Conservation (phyloP, 2,888 invertebrate species). For the Anthophora plumipes region DNA sequence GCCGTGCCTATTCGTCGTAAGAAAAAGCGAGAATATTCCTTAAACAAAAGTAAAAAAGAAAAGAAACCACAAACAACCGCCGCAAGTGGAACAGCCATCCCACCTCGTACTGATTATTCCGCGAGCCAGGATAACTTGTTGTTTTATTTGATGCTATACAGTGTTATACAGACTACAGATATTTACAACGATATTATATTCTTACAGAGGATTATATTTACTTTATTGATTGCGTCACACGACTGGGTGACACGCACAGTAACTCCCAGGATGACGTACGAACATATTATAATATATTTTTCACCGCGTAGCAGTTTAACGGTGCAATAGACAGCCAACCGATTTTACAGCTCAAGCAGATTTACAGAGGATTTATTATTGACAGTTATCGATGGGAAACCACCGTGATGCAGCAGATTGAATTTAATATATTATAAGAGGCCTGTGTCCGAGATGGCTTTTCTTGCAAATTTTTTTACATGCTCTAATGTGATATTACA, state of each 20-base stretch:
- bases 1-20: slow-evolving; percentile 77
- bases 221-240: slow-evolving; percentile 83
- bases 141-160: slow-evolving; percentile 85
- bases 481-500: slow-evolving; percentile 58
- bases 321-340: slow-evolving; percentile 83
- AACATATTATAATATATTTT: slow-evolving; percentile 78
- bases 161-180: slow-evolving; percentile 85
- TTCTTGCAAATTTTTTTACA: slow-evolving; percentile 35
- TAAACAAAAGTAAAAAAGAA: slow-evolving; percentile 61
- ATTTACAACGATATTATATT: slow-evolving; percentile 85
- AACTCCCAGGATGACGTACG: slow-evolving; percentile 57
- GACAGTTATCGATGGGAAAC: slow-evolving; percentile 83
- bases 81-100: slow-evolving; percentile 84
- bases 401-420: slow-evolving; percentile 83
- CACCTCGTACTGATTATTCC: slow-evolving; percentile 84
- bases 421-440: slow-evolving; percentile 78
- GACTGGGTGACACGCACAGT: slow-evolving; percentile 69
- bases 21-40: slow-evolving; percentile 51
- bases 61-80: slow-evolving; percentile 68
- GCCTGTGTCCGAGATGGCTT: slow-evolving; percentile 69
- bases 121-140: slow-evolving; percentile 81
- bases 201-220: slow-evolving; percentile 85
- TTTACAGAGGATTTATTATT: slow-evolving; percentile 83
- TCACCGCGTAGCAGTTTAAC: slow-evolving; percentile 78
- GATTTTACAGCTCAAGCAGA: slow-evolving; percentile 81